These are phyloP conservation scores for Silurus glanis DNA, from an alignment of 2,113 vertebrate species.

Conservation along the genomic window DNA sequence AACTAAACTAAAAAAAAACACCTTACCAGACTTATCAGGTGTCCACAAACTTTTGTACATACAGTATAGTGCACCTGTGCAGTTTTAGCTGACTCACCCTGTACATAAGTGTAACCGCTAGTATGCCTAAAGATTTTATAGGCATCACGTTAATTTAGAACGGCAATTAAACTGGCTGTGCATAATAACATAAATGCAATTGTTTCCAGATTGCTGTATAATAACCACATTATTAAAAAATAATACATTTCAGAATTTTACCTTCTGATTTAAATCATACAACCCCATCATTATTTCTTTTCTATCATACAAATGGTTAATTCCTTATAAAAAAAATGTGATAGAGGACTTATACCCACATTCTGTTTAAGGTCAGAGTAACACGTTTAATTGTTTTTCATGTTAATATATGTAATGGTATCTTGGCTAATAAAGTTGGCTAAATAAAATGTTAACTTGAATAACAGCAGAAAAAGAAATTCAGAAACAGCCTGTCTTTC, in stretches of 20 bases:
- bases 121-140: too few species aligned
- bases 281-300: neutral
- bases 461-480: neutral
- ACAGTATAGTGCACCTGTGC: too few species aligned
- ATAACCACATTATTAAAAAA: neutral
- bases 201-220: neutral
- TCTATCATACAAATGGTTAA: neutral
- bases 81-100: too few species aligned
- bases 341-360: neutral
- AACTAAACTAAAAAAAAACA: too few species aligned
- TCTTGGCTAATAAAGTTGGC: neutral
- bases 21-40: too few species aligned
- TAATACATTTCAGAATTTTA: neutral
- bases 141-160: too few species aligned
- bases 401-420: neutral
- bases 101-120: too few species aligned
- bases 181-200: neutral
- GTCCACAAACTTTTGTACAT: too few species aligned
- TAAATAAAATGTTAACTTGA: neutral
- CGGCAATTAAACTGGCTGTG: too few species aligned
- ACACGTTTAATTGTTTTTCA: neutral
- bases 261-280: neutral
- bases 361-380: neutral
- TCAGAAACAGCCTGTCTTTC: neutral
- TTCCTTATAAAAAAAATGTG: neutral